Percentiles rank a stretch among this genome's conserved stretches.
Evolutionary conservation across 2,797 vertebrate species (phyloP).

Genomic region (Xenentodon cancila): DNA sequence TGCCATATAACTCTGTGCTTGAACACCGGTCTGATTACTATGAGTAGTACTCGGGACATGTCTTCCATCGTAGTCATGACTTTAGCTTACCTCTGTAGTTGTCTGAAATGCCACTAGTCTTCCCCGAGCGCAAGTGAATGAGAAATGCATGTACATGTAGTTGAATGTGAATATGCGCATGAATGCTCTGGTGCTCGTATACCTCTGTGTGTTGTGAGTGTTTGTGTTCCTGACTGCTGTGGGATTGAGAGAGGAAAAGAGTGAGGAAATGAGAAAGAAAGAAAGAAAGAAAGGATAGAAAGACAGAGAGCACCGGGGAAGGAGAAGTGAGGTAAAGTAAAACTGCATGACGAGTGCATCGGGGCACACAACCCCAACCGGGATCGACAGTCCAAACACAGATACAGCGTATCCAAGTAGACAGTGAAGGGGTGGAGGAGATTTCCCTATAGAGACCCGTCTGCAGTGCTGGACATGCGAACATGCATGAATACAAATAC

Average conservation of each 20-base stretch:
- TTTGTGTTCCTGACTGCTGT: slow-evolving; percentile 62
- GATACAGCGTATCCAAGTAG: slow-evolving; percentile 61
- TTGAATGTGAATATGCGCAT: slow-evolving; percentile 64
- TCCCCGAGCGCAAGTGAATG: slow-evolving; percentile 55
- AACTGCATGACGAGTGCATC: slow-evolving; percentile 72
- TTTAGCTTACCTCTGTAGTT: slow-evolving; percentile 34
- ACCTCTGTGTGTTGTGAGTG: slow-evolving; percentile 58
- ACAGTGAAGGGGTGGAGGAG: slow-evolving; percentile 48
- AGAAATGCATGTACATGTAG: slow-evolving; percentile 65
- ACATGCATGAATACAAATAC: slow-evolving; percentile 45
- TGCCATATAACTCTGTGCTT: slow-evolving; percentile 6
- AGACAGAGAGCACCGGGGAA: slow-evolving; percentile 18
- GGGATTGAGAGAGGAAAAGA: slow-evolving; percentile 46
- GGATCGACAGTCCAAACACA: slow-evolving; percentile 62
- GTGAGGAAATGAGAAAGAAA: slow-evolving; percentile 14
- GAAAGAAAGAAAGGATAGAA: slow-evolving; percentile 5
- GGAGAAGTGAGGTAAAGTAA: slow-evolving; percentile 59
- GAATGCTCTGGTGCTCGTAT: slow-evolving; percentile 63
- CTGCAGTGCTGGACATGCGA: slow-evolving; percentile 37
- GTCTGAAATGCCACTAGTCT: slow-evolving; percentile 49
- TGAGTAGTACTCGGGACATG: slow-evolving; percentile 8
- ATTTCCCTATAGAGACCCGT: slow-evolving; percentile 60
- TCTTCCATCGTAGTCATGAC: slow-evolving; percentile 37
- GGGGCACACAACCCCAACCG: slow-evolving; percentile 50
- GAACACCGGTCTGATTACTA: slow-evolving; percentile 13